Percentiles rank a stretch among this genome's conserved stretches.
These are phyloP conservation scores for Ciona savignyi DNA, from an alignment of 23 tunicate species.

Conservation along the genomic window DNA sequence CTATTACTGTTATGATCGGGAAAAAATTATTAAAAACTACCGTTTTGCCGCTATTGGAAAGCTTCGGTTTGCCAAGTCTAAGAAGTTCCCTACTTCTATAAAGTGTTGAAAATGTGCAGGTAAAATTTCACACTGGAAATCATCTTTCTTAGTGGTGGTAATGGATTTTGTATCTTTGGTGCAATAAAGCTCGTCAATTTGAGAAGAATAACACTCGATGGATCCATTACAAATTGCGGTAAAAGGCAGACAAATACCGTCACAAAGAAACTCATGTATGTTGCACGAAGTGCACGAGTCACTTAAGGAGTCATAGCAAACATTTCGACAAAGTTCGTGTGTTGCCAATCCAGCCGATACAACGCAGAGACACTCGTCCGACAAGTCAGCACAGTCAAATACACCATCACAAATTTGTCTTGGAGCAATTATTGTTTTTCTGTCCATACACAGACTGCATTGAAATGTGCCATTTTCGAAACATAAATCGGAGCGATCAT, in stretches of 20 bases:
- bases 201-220: conserved; percentile 18
- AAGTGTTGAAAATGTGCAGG: too few species aligned
- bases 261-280: conserved; percentile 18
- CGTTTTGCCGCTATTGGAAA: too few species aligned
- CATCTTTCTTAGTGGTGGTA: too few species aligned
- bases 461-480: neutral
- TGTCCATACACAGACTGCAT: conserved; percentile 24
- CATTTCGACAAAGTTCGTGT: too few species aligned
- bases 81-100: too few species aligned
- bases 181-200: conserved; percentile 31
- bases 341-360: too few species aligned
- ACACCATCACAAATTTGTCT: too few species aligned
- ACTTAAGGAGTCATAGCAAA: too few species aligned
- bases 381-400: conserved; percentile 24
- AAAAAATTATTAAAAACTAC: too few species aligned
- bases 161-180: too few species aligned
- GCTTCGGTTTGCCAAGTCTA: too few species aligned
- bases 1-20: too few species aligned
- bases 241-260: conserved; percentile 3
- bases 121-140: neutral
- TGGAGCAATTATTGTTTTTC: conserved; percentile 25
- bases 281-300: conserved; percentile 9
- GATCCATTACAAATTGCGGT: conserved; percentile 16
- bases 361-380: conserved; percentile 39
- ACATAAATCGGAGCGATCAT: conserved; percentile 11